Evolutionary conservation across 2,797 vertebrate genomes (phyloP).

Genomic region (Dallia pectoralis): DNA sequence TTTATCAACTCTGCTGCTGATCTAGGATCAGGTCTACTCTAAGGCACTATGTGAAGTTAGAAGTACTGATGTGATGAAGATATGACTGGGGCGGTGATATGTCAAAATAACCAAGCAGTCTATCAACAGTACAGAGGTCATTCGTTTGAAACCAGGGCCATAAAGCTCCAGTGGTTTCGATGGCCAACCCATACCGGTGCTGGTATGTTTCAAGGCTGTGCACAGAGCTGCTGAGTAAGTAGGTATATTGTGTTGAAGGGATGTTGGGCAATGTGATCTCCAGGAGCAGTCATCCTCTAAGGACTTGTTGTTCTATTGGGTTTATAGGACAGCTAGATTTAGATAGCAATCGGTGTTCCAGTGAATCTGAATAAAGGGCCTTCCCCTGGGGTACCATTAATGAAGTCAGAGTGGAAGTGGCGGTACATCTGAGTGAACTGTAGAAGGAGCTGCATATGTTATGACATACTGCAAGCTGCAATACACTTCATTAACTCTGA

Average conservation of each 20-base stretch:
- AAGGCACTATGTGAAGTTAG: too few relatives aligned
- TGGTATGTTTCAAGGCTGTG: not conserved
- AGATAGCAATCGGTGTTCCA: constrained; percentile 19
- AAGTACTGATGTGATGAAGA: too few relatives aligned
- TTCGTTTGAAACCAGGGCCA: too few relatives aligned
- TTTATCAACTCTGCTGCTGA: too few relatives aligned
- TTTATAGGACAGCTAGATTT: constrained; percentile 7
- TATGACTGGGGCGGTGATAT: too few relatives aligned
- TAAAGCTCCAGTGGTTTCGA: too few relatives aligned
- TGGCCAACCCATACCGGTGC: too few relatives aligned
- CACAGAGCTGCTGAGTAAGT: not conserved
- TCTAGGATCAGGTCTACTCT: too few relatives aligned
- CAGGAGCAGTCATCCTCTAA: constrained; percentile 13
- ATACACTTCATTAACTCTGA: not conserved
- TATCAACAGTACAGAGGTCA: too few relatives aligned
- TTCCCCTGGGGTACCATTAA: not conserved
- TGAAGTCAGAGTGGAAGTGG: not conserved
- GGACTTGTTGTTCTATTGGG: constrained; percentile 16
- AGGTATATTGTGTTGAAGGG: not conserved
- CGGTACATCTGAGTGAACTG: constrained; percentile 4
- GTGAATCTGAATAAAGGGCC: not conserved
- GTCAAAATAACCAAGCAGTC: too few relatives aligned
- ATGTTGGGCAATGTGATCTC: constrained; percentile 14
- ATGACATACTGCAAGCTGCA: too few relatives aligned
- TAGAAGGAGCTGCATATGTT: not conserved